Conservation (phyloP, 1,140 invertebrate genomes). For the Arctopsyche grandis region DNA sequence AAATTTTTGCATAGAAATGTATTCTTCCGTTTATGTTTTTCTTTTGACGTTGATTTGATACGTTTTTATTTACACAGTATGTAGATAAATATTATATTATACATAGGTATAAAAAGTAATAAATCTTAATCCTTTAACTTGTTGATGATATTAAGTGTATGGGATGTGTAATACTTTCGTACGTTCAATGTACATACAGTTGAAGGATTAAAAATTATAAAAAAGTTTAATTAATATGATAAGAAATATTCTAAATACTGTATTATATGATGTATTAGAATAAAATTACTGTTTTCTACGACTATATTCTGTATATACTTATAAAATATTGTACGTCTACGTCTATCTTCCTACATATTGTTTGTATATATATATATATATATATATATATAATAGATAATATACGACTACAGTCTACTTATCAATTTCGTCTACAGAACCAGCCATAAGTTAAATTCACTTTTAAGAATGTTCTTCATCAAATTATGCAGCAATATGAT, state of each 20-base stretch:
- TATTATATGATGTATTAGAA: slow-evolving; percentile 5
- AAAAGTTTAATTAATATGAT: not conserved
- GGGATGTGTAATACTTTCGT: too few relatives aligned
- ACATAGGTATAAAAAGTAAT: too few relatives aligned
- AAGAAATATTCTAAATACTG: slow-evolving; percentile 1
- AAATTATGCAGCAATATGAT: too few relatives aligned
- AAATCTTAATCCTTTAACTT: not conserved
- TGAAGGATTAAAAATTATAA: slow-evolving; percentile 24
- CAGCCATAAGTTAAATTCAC: not conserved
- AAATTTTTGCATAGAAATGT: slow-evolving; percentile 2
- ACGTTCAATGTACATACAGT: too few relatives aligned
- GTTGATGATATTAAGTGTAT: not conserved
- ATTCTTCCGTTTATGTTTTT: slow-evolving; percentile 9
- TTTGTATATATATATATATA: too few relatives aligned
- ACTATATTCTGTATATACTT: not conserved
- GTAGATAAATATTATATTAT: not conserved
- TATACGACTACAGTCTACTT: slow-evolving; percentile 1
- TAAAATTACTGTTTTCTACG: not conserved
- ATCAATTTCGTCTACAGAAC: slow-evolving; percentile 14
- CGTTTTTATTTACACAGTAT: not conserved
- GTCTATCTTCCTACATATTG: not conserved
- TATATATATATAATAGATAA: too few relatives aligned
- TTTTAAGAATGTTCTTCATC: too few relatives aligned
- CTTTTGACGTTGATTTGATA: not conserved
- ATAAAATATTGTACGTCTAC: slow-evolving; percentile 9